These are phyloP conservation scores for Dryocosmus kuriphilus DNA, from an alignment of 2,888 invertebrate species.

Conservation along the genomic window DNA sequence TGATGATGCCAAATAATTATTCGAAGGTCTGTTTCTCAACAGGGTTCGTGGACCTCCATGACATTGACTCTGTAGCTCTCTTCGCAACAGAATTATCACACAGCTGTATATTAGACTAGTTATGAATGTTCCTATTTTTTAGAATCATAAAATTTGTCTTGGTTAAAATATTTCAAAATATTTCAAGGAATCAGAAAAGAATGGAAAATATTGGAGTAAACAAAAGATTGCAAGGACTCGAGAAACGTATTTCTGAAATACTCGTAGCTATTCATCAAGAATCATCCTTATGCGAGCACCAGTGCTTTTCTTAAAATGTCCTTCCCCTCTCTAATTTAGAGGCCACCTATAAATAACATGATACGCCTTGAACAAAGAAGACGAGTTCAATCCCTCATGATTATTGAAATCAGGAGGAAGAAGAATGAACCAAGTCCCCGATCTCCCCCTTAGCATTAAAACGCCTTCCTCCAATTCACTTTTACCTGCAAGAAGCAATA, in stretches of 20 bases:
- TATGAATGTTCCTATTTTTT: too few species aligned
- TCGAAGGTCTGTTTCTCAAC: not conserved
- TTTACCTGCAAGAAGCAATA: conserved; percentile 34
- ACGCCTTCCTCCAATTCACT: not conserved
- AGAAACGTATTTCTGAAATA: too few species aligned
- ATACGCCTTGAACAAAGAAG: not conserved
- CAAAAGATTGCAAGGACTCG: too few species aligned
- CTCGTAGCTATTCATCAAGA: too few species aligned
- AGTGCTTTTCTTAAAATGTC: not conserved
- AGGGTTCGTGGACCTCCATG: not conserved
- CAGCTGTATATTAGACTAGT: too few species aligned
- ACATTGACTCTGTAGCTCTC: not conserved
- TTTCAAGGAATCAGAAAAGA: too few species aligned
- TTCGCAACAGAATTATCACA: not conserved
- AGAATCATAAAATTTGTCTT: too few species aligned
- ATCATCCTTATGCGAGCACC: too few species aligned
- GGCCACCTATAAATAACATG: not conserved
- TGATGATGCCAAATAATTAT: not conserved
- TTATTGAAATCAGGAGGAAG: conserved; percentile 5
- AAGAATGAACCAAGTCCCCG: not conserved
- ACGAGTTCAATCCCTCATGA: not conserved
- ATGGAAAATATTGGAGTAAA: too few species aligned
- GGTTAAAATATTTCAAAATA: too few species aligned
- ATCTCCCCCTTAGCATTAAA: not conserved
- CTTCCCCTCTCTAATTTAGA: not conserved